Conservation (phyloP, 1,140 invertebrate genomes). For the Littorina saxatilis region DNA sequence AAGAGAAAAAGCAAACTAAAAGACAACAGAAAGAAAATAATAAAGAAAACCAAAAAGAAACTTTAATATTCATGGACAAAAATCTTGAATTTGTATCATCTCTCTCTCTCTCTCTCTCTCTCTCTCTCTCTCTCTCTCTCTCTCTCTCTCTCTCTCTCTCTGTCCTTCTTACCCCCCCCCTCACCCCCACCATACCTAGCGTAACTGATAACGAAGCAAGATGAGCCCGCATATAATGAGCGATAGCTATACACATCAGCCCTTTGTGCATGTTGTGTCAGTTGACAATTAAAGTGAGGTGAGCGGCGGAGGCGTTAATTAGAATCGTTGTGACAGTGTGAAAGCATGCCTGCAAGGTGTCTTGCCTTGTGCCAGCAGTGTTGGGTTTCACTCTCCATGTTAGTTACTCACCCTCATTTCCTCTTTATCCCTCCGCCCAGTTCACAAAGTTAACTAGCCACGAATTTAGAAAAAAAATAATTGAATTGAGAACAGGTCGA, state of each 20-base stretch:
- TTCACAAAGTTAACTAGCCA: background rate
- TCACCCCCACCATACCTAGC: background rate
- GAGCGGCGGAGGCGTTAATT: background rate
- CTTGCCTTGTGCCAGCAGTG: background rate
- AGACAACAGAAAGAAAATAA: too few species aligned
- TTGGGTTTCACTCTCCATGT: background rate
- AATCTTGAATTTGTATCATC: too few species aligned
- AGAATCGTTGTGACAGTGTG: constrained; percentile 26
- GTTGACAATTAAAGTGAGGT: constrained; percentile 36
- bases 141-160: constrained; percentile 14
- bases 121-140: constrained; percentile 10
- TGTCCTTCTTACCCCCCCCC: background rate
- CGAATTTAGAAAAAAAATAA: background rate
- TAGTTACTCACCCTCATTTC: background rate
- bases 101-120: background rate
- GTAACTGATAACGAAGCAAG: too few species aligned
- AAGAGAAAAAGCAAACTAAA: too few species aligned
- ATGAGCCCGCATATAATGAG: too few species aligned
- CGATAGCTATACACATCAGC: too few species aligned
- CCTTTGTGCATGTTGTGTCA: constrained; percentile 29
- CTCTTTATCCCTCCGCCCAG: background rate
- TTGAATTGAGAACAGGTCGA: too few species aligned
- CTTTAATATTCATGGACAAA: too few species aligned
- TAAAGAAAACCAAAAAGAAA: too few species aligned
- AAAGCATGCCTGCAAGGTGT: background rate